Percentiles rank a stretch among this genome's conserved stretches.
Evolutionary conservation across 2,113 vertebrate species (phyloP).

Genomic region (Brachionichthys hirsutus): DNA sequence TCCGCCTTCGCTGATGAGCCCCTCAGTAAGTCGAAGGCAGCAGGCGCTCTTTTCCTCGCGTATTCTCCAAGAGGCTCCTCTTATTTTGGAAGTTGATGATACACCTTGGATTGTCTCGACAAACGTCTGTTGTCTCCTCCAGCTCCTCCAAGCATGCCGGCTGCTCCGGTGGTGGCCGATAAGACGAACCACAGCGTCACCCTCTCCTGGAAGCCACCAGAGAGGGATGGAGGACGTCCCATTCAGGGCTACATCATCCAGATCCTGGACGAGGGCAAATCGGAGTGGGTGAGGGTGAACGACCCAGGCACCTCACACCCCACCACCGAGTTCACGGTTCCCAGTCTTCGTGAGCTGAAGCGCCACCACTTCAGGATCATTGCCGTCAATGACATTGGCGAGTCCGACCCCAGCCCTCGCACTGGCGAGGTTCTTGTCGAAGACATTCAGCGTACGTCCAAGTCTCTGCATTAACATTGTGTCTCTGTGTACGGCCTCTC

Average conservation of each 20-base stretch:
- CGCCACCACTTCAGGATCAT: slow-evolving; percentile 94
- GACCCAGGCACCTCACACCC: slow-evolving; percentile 87
- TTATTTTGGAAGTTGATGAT: neutral
- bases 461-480: neutral
- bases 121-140: slow-evolving; percentile 12
- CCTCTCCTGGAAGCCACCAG: slow-evolving; percentile 89
- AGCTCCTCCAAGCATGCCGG: slow-evolving; percentile 93
- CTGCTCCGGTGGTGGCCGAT: slow-evolving; percentile 87
- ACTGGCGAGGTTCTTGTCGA: slow-evolving; percentile 88
- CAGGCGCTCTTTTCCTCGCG: too few species aligned
- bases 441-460: slow-evolving; percentile 85
- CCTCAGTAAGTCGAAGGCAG: slow-evolving; percentile 84
- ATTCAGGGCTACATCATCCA: slow-evolving; percentile 98
- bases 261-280: slow-evolving; percentile 91
- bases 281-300: slow-evolving; percentile 87
- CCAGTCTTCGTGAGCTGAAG: slow-evolving; percentile 88
- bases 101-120: neutral
- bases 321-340: slow-evolving; percentile 88
- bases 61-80: neutral
- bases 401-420: slow-evolving; percentile 92
- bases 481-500: too few species aligned
- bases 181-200: slow-evolving; percentile 93
- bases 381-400: slow-evolving; percentile 94
- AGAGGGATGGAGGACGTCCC: slow-evolving; percentile 92
- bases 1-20: slow-evolving; percentile 89